Conservation (phyloP, 2,797 vertebrate species). For the Danio albolineatus region DNA sequence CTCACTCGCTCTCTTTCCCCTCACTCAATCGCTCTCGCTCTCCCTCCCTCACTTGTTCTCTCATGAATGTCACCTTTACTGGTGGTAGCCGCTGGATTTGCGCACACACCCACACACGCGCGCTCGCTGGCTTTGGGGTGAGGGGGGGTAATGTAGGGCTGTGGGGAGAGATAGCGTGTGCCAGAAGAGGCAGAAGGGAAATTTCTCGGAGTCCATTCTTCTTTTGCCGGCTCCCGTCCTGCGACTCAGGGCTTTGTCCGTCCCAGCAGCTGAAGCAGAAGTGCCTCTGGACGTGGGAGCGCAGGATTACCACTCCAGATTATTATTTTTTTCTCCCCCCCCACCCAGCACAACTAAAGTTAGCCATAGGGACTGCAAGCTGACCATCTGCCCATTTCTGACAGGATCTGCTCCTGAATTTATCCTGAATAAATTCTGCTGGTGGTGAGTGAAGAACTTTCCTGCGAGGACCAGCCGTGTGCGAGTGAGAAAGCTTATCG, state of each 20-base stretch:
- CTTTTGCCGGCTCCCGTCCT: constrained; percentile 68
- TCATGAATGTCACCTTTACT: constrained; percentile 87
- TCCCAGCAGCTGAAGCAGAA: constrained; percentile 63
- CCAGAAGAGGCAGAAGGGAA: constrained; percentile 79
- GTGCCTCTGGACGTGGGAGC: constrained; percentile 76
- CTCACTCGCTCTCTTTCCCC: constrained; percentile 20
- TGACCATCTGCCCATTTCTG: constrained; percentile 71
- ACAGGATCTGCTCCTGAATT: constrained; percentile 63
- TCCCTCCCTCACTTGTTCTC: constrained; percentile 67
- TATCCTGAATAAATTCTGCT: constrained; percentile 57
- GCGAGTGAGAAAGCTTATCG: constrained; percentile 17
- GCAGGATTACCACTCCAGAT: constrained; percentile 74
- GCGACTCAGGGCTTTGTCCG: constrained; percentile 58
- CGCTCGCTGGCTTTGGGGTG: constrained; percentile 78
- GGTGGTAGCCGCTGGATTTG: constrained; percentile 81
- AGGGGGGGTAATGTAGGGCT: constrained; percentile 56
- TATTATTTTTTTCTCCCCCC: constrained; percentile 55
- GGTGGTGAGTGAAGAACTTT: constrained; percentile 52
- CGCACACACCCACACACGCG: constrained; percentile 62
- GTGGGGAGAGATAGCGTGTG: constrained; percentile 68
- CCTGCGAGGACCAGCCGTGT: neutral
- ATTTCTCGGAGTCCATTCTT: constrained; percentile 72
- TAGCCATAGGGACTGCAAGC: constrained; percentile 74
- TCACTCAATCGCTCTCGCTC: constrained; percentile 40
- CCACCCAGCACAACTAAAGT: constrained; percentile 74